These are phyloP conservation scores for Catotricha subobsoleta DNA, from an alignment of 2,888 invertebrate species.

Conservation along the genomic window DNA sequence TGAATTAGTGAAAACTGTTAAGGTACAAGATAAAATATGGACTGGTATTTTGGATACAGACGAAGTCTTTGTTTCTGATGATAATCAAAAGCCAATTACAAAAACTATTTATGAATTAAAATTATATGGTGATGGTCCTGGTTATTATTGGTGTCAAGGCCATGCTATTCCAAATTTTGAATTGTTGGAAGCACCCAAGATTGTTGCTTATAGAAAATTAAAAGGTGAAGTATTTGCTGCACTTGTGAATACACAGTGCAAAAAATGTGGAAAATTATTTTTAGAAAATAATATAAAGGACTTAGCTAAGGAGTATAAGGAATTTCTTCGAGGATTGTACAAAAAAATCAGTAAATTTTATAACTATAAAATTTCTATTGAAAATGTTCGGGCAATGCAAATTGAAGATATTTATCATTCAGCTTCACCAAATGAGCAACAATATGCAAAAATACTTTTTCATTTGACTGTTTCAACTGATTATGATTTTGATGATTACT, in stretches of 20 bases:
- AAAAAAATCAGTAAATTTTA: neutral
- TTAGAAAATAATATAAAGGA: conserved; percentile 4
- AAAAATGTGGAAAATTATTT: neutral
- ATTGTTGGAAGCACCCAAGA: conserved; percentile 31
- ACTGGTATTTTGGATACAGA: conserved; percentile 15
- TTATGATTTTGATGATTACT: conserved; percentile 15
- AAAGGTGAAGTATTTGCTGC: conserved; percentile 22
- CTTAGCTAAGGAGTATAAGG: conserved; percentile 1
- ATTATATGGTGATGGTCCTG: conserved; percentile 34
- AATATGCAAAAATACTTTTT: conserved; percentile 14
- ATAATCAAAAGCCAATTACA: conserved; percentile 5
- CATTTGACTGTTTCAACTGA: conserved; percentile 18
- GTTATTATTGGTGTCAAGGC: conserved; percentile 48
- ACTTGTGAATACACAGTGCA: conserved; percentile 14
- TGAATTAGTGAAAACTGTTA: conserved; percentile 32
- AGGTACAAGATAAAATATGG: conserved; percentile 27
- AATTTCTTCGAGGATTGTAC: neutral
- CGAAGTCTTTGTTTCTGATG: conserved; percentile 3
- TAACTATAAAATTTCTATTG: conserved; percentile 14
- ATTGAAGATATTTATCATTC: conserved; percentile 21
- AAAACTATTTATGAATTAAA: conserved; percentile 33
- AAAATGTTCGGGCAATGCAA: conserved; percentile 36
- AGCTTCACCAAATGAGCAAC: conserved; percentile 6
- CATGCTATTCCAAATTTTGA: conserved; percentile 33
- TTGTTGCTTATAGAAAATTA: conserved; percentile 30